Percentiles rank a stretch among this genome's conserved stretches.
phyloP scores from a whole-genome alignment of 2,797 vertebrate genomes.

The Lepidocolaptes lacrymiger region DNA sequence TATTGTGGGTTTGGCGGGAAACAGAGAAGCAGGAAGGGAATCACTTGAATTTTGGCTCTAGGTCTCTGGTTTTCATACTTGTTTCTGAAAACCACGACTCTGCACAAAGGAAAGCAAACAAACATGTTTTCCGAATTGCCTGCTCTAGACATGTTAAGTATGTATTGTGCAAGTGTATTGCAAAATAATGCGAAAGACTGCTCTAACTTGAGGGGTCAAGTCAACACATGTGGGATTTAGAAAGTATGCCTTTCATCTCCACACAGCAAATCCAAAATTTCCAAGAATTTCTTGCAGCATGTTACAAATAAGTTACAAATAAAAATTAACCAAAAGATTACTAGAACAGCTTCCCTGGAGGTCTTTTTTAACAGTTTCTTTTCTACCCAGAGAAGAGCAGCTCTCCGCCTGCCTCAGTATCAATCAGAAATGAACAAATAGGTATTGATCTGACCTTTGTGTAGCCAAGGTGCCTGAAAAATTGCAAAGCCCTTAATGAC shows the following conservation, averaged over 20 bases:
- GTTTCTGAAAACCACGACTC: not conserved
- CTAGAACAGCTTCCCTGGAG: not conserved
- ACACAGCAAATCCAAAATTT: not conserved
- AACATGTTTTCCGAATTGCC: constrained; percentile 6
- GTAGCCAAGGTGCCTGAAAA: not conserved
- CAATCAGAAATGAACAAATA: not conserved
- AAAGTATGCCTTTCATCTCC: not conserved
- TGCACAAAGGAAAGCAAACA: not conserved
- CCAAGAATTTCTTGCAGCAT: not conserved
- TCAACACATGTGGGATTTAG: not conserved
- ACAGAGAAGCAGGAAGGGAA: not conserved
- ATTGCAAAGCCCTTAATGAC: not conserved
- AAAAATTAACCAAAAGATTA: not conserved
- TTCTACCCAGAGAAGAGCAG: not conserved
- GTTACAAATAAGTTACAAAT: not conserved
- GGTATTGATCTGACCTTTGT: not conserved
- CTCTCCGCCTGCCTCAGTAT: not conserved
- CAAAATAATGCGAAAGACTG: constrained; percentile 18
- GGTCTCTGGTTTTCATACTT: not conserved
- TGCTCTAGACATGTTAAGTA: not conserved
- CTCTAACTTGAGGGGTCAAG: constrained; percentile 1
- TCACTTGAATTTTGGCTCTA: not conserved
- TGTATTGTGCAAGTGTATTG: not conserved
- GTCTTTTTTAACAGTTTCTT: not conserved
- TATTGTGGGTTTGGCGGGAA: not conserved